Conservation (phyloP, 2,888 invertebrate species). For the Drosophila suboccidentalis region DNA sequence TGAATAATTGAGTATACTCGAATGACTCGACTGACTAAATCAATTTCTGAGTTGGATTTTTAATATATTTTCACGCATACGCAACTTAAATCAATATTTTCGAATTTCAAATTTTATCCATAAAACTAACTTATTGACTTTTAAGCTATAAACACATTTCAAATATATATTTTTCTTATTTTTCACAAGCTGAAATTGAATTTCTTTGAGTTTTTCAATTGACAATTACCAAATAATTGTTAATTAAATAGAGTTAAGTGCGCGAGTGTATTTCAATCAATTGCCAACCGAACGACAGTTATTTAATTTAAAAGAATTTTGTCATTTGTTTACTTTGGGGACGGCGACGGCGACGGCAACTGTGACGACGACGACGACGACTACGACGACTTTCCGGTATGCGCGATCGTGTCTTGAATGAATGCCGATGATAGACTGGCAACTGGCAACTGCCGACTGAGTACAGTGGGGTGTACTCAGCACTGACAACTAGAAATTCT, state of each 20-base stretch:
- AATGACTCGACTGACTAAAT: conserved; percentile 17
- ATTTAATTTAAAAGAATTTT: conserved; percentile 38
- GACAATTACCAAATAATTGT: conserved; percentile 36
- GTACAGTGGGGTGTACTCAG: conserved; percentile 6
- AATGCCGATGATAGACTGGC: conserved; percentile 47
- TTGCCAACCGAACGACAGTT: conserved; percentile 25
- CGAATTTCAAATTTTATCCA: conserved; percentile 9
- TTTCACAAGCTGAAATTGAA: neutral
- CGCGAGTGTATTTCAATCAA: conserved; percentile 30
- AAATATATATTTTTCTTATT: neutral
- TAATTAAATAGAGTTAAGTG: conserved; percentile 36
- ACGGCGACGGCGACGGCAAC: conserved; percentile 1
- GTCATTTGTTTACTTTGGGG: conserved; percentile 56
- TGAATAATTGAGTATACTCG: conserved; percentile 38
- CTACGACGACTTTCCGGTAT: conserved; percentile 13
- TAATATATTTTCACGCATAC: conserved; percentile 5
- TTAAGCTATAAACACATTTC: conserved; percentile 4
- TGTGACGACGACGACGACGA: conserved; percentile 2
- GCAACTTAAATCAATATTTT: conserved; percentile 10
- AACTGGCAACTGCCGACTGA: conserved; percentile 26
- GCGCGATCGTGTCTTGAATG: conserved; percentile 61
- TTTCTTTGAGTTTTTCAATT: conserved; percentile 13
- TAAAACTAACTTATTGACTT: conserved; percentile 5
- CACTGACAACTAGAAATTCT: conserved; percentile 58
- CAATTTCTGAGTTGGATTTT: conserved; percentile 19